phyloP scores from a whole-genome alignment of 2,113 vertebrate species.

The Seriola quinqueradiata region DNA sequence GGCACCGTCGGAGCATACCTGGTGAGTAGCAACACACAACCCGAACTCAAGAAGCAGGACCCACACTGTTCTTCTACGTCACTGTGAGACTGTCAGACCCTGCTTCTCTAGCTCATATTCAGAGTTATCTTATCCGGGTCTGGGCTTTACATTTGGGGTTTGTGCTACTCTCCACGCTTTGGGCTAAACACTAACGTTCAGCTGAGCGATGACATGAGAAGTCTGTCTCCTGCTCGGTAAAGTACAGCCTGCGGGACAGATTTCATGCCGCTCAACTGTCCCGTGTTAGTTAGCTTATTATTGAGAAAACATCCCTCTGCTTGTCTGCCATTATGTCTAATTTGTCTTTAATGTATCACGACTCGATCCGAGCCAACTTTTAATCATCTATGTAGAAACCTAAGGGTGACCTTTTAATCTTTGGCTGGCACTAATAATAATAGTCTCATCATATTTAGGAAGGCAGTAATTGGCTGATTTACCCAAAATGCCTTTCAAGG shows the following conservation, averaged over 20 bases:
- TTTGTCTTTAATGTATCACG: background rate
- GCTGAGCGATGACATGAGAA: slow-evolving; percentile 11
- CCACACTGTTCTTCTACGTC: background rate
- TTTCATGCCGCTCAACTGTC: background rate
- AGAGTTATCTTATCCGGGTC: background rate
- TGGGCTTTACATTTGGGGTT: background rate
- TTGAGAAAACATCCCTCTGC: background rate
- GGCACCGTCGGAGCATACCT: slow-evolving; percentile 98
- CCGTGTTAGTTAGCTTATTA: background rate
- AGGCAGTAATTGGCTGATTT: slow-evolving; percentile 20
- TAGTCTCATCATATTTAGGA: background rate
- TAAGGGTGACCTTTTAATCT: background rate
- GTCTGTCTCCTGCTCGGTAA: background rate
- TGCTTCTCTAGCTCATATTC: background rate
- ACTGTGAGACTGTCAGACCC: background rate
- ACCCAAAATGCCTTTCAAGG: slow-evolving; percentile 60
- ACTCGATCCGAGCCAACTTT: background rate
- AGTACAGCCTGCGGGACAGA: background rate
- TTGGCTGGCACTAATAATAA: background rate
- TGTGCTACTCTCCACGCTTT: background rate
- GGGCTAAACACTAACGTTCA: background rate
- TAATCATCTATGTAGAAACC: background rate
- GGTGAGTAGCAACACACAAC: slow-evolving; percentile 87
- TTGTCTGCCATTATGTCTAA: background rate
- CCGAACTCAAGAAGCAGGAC: background rate